Conservation (phyloP, 2,888 invertebrate species). For the Meteorus cinctellus region DNA sequence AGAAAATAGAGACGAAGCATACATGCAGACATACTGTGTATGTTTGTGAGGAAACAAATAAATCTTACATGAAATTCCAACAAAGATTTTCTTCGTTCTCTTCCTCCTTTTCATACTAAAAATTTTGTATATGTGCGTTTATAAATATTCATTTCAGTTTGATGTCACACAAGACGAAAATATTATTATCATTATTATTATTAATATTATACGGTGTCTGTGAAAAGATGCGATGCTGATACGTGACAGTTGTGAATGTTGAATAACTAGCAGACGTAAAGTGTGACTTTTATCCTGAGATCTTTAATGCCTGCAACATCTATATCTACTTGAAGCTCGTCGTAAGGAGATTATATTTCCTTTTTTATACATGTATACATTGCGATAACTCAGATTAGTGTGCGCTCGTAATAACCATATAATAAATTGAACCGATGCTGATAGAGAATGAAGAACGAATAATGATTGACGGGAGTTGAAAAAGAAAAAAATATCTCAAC, state of each 20-base stretch:
- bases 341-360: constrained; percentile 11
- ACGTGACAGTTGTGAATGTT: constrained; percentile 15
- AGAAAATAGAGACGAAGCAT: constrained; percentile 14
- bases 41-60: neutral
- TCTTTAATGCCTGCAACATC: constrained; percentile 4
- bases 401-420: constrained; percentile 2
- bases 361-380: neutral
- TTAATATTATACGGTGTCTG: neutral
- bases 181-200: neutral
- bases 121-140: neutral
- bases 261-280: neutral
- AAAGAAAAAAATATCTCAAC: too few species aligned
- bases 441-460: neutral
- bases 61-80: neutral
- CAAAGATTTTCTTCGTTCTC: neutral
- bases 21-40: neutral
- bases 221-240: neutral
- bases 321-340: neutral
- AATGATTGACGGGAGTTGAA: neutral
- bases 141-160: neutral
- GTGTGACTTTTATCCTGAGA: neutral
- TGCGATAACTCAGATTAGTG: constrained; percentile 9
- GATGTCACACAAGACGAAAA: neutral
- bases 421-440: neutral
- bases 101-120: neutral